A percentile compares a stretch with the other conserved stretches of the same genome.
Evolutionary conservation across 2,113 vertebrate genomes (phyloP).

Genomic region (Myiopsitta monachus): DNA sequence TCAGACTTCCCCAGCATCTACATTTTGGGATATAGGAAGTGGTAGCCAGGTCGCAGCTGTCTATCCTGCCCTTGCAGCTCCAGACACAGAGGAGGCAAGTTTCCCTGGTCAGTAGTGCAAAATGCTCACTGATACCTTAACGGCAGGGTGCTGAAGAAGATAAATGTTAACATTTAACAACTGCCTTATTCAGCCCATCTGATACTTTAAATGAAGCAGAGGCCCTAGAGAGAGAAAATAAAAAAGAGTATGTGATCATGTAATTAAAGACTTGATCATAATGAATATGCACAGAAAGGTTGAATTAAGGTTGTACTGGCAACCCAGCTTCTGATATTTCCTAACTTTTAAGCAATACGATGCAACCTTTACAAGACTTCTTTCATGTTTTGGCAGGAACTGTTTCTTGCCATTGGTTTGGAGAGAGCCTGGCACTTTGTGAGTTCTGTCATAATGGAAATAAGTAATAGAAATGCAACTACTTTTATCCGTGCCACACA

Average conservation of each 20-base stretch:
- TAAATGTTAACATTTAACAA: conserved; percentile 15
- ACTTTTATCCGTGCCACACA: not conserved
- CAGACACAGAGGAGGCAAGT: not conserved
- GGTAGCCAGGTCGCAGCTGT: not conserved
- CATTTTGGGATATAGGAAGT: not conserved
- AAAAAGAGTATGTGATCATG: not conserved
- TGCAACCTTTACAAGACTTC: conserved; percentile 28
- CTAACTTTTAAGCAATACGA: conserved; percentile 3
- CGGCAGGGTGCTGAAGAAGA: not conserved
- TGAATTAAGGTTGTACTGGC: conserved; percentile 36
- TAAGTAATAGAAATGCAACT: conserved; percentile 9
- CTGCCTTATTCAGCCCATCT: not conserved
- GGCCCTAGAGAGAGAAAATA: conserved; percentile 1
- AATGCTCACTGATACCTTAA: not conserved
- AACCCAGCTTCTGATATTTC: conserved; percentile 18
- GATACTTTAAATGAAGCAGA: conserved; percentile 1
- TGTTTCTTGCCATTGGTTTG: not conserved
- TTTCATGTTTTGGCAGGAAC: conserved; percentile 24
- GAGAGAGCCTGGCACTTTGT: not conserved
- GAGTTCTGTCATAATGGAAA: conserved; percentile 18
- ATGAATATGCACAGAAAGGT: not conserved
- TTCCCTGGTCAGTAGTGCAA: not conserved
- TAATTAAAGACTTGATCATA: conserved; percentile 17
- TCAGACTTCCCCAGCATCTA: not conserved
- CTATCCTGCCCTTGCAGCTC: not conserved